A percentile compares a stretch with the other conserved stretches of the same genome.
Conservation (phyloP, 2,113 vertebrate species). For the Ophiodon elongatus region DNA sequence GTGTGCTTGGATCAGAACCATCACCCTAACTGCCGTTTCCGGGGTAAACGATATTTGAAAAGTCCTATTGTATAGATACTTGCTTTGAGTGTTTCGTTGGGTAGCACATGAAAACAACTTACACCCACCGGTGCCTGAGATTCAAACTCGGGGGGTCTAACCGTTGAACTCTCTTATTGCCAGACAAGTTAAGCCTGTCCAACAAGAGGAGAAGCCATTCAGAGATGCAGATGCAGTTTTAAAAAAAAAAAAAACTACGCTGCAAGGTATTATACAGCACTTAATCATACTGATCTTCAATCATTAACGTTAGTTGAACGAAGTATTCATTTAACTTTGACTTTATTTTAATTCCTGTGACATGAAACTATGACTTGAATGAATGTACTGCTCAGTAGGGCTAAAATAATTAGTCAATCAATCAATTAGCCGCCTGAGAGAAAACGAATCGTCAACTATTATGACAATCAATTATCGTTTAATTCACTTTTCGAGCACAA, state of each 20-base stretch:
- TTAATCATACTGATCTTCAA: background rate
- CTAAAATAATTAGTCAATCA: background rate
- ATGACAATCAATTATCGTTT: background rate
- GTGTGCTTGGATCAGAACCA: slow-evolving; percentile 36
- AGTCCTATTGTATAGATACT: slow-evolving; percentile 30
- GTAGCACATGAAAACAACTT: slow-evolving; percentile 8
- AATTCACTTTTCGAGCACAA: background rate
- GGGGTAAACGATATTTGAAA: slow-evolving; percentile 5
- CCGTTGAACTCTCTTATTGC: background rate
- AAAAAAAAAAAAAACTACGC: background rate
- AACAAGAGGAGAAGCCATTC: background rate
- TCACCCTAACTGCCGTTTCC: slow-evolving; percentile 14
- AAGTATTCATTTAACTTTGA: background rate
- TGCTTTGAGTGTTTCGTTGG: slow-evolving; percentile 9
- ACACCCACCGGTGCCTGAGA: background rate
- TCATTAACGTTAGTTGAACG: background rate
- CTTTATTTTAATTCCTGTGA: background rate
- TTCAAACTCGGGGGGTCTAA: background rate
- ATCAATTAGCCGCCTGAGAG: background rate
- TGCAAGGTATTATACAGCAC: background rate
- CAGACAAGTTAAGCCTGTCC: background rate
- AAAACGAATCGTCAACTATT: background rate
- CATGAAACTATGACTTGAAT: background rate
- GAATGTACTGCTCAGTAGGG: background rate
- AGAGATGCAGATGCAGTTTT: background rate